Evolutionary conservation across 2,797 vertebrate species (phyloP).

Genomic region (Malurus splendens): DNA sequence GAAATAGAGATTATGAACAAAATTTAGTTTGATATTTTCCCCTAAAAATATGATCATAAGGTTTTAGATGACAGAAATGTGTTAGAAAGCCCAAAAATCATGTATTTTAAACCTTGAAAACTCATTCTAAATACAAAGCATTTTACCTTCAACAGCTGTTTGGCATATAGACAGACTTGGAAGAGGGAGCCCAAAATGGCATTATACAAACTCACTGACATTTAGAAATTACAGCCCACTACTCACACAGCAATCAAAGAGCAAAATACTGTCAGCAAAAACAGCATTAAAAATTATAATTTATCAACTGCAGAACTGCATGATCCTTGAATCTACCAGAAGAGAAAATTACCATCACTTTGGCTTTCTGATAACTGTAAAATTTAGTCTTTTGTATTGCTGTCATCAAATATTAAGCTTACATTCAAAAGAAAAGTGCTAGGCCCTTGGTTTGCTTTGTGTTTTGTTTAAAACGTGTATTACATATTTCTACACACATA

Average conservation of each 20-base stretch:
- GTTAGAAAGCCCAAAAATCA: background rate
- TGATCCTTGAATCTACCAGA: background rate
- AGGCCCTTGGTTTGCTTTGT: background rate
- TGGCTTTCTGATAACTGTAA: background rate
- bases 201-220: background rate
- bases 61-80: background rate
- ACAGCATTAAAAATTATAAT: background rate
- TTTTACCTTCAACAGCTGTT: background rate
- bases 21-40: background rate
- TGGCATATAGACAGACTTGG: background rate
- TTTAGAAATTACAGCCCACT: background rate
- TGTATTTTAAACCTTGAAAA: background rate
- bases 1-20: slow-evolving; percentile 43
- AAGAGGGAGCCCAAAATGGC: background rate
- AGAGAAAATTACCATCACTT: background rate
- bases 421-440: background rate
- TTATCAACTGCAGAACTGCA: background rate
- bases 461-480: background rate
- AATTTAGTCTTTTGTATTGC: background rate
- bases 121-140: background rate
- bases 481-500: background rate
- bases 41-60: background rate
- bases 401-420: background rate
- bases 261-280: background rate
- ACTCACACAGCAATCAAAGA: background rate